phyloP scores from a whole-genome alignment of 1,140 invertebrate species.

The Pristionchus pacificus region DNA sequence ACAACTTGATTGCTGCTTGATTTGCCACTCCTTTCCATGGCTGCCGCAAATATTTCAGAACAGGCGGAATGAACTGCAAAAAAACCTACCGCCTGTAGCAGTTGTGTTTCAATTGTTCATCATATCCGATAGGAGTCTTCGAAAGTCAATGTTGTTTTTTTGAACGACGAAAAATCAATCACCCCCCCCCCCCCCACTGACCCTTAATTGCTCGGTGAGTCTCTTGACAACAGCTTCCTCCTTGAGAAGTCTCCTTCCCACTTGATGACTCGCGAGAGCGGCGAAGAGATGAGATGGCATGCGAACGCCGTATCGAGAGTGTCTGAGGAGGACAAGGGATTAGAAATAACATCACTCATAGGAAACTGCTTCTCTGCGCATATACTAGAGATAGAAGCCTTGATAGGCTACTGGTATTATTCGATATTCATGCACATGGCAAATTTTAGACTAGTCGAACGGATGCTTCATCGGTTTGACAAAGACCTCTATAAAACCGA shows the following conservation, averaged over 20 bases:
- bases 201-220: conserved; percentile 9
- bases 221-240: conserved; percentile 5
- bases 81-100: no score
- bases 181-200: conserved; percentile 14
- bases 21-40: no score
- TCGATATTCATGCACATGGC: not conserved
- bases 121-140: conserved; percentile 8
- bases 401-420: not conserved
- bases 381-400: conserved; percentile 7
- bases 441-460: not conserved
- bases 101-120: no score
- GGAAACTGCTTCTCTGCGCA: no score
- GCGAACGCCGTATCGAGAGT: conserved; percentile 14
- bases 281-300: conserved; percentile 28
- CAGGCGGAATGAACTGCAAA: no score
- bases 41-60: no score
- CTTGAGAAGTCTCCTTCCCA: conserved; percentile 19
- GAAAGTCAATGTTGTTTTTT: conserved; percentile 16
- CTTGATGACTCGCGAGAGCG: conserved; percentile 23
- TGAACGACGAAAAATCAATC: conserved; percentile 14
- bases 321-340: conserved; percentile 4
- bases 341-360: no score
- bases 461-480: not conserved
- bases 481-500: not conserved
- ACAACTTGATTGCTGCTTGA: no score